Evolutionary conservation across 2,113 vertebrate genomes (phyloP).

Genomic region (Cygnus atratus): DNA sequence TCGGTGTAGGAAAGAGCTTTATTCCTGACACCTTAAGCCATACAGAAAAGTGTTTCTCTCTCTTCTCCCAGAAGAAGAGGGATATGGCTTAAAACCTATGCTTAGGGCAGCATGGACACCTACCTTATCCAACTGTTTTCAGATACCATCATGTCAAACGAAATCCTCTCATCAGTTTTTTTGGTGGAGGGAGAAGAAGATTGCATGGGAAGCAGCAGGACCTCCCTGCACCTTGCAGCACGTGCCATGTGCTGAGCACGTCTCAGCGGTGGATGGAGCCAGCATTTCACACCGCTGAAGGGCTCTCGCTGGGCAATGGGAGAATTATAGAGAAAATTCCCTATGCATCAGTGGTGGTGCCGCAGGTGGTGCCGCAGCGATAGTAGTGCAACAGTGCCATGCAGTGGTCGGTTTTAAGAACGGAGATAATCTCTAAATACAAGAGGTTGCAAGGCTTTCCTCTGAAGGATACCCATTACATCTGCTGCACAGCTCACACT

Average conservation of each 20-base stretch:
- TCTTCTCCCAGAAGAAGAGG: not conserved
- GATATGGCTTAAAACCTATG: not conserved
- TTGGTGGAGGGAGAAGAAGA: not conserved
- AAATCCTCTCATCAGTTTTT: not conserved
- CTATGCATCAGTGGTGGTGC: not conserved
- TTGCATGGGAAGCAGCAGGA: not conserved
- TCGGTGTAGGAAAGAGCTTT: not conserved
- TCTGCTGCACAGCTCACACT: not conserved
- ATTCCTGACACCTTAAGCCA: not conserved
- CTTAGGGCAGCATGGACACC: not conserved
- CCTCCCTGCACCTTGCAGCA: not conserved
- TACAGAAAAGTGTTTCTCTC: not conserved
- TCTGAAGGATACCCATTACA: not conserved
- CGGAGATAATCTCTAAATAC: not conserved
- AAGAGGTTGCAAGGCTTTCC: not conserved
- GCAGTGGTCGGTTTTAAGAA: slow-evolving; percentile 2
- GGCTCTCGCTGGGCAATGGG: accelerated
- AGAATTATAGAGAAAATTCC: not conserved
- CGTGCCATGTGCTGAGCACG: not conserved
- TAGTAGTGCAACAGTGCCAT: slow-evolving; percentile 8
- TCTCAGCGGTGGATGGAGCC: accelerated
- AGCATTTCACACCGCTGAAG: not conserved
- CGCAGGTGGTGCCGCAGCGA: not conserved
- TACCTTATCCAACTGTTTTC: not conserved
- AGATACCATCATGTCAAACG: not conserved